A percentile compares a stretch with the other conserved stretches of the same genome.
Conservation (phyloP, 2,113 vertebrate species). For the Dipodomys ordii region DNA sequence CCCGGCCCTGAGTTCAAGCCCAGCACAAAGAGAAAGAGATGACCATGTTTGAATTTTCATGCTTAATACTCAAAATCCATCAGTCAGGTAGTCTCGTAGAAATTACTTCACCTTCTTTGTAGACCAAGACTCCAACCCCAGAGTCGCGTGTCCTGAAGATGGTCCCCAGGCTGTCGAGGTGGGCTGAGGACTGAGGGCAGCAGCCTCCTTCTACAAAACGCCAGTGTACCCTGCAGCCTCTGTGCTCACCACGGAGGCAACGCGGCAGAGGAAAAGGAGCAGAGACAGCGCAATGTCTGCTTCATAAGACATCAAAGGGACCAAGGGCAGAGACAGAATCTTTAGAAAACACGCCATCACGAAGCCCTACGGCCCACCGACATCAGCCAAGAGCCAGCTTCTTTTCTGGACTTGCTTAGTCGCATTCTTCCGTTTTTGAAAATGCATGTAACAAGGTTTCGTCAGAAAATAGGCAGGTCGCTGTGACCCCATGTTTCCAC, state of each 20-base stretch:
- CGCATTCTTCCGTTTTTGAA: neutral
- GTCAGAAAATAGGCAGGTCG: neutral
- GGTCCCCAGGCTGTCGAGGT: neutral
- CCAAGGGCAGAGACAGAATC: conserved; percentile 78
- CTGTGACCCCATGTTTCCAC: neutral
- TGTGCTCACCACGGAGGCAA: neutral
- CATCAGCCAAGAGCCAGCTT: neutral
- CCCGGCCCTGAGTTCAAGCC: too few relatives aligned
- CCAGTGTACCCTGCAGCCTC: neutral
- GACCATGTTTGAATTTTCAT: too few relatives aligned
- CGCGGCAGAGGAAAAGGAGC: too few relatives aligned
- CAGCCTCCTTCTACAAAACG: neutral
- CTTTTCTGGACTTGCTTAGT: neutral
- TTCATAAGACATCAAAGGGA: conserved; percentile 81
- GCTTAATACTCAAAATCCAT: neutral
- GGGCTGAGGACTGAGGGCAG: neutral
- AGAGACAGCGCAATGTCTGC: neutral
- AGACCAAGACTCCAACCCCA: neutral
- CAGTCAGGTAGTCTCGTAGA: neutral
- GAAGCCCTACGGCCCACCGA: conserved; percentile 60
- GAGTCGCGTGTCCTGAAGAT: neutral
- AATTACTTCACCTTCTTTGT: neutral
- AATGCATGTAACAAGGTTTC: conserved; percentile 37
- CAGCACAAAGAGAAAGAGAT: too few relatives aligned
- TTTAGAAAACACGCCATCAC: conserved; percentile 80